These are phyloP conservation scores for Neoarius graeffei DNA, from an alignment of 2,113 vertebrate species.

Conservation along the genomic window DNA sequence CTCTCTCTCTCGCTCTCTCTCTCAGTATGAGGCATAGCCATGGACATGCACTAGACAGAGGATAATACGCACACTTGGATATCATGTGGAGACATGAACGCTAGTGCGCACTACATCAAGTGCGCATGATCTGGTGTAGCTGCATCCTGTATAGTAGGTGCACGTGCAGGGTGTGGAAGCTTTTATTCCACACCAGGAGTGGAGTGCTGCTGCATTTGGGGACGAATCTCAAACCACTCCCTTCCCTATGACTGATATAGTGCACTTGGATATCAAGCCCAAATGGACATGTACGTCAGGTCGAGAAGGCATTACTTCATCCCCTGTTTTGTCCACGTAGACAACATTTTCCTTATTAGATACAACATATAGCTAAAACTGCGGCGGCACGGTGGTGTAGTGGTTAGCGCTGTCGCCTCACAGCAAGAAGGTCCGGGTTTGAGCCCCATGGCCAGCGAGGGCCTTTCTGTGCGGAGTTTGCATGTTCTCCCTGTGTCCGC, in stretches of 20 bases:
- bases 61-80: neutral
- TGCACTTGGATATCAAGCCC: neutral
- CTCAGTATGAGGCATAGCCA: neutral
- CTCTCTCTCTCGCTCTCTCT: slow-evolving; percentile 1
- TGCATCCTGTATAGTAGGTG: no score
- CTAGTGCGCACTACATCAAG: neutral
- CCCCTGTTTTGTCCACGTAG: neutral
- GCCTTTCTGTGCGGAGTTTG: no score
- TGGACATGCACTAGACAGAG: neutral
- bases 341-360: neutral
- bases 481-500: no score
- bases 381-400: no score
- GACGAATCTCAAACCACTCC: no score
- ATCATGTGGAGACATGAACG: neutral
- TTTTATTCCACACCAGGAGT: neutral
- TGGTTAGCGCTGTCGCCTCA: no score
- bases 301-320: neutral
- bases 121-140: neutral
- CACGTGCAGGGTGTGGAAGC: neutral
- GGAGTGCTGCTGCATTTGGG: neutral
- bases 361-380: no score
- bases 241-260: no score
- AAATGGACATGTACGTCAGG: neutral
- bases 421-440: no score
- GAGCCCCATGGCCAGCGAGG: no score